Base-by-base conservation (phyloP, 2,888 invertebrate species). In the Polylopha cassiicola region DNA sequence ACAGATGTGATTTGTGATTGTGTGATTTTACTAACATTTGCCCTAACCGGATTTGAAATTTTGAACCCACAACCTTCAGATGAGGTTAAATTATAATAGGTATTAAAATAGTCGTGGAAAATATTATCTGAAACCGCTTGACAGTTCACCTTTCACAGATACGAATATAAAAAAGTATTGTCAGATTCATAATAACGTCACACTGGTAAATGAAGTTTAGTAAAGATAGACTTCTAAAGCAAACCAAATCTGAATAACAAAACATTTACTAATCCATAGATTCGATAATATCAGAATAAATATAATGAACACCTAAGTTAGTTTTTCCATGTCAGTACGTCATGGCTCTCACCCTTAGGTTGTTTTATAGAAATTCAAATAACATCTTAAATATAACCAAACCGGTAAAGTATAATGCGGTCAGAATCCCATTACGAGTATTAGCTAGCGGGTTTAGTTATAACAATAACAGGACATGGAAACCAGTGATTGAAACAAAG, bases 261-360 rank as follows among this genome's bases (percentile, higher is more conserved):
- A 20, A 33, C 10, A 28, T 15, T 31, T 4, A 13, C n/a, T 3
- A 18, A 9, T 2, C 4, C 4, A 18, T n/a, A 13, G 11, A 20
- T n/a, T 20, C n/a, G 8, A 8, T 28, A 26, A 18, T 8, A 14
- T 11, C 11, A 4, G 15, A 17, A 14, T 34, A 7, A 17, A 10
- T 22, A 34, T 28, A 28, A 39, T 39, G 39, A 22, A 14, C 18
- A 11, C 18, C 10, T 39, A 18, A 39, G 10, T 28, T 34, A 29
- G 7, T 8, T 15, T 2, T 2, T n/a, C 17, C 5, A 20, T 4
- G 11, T 22, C 18, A 9, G 36, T 55, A 34, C 28, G 42, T 44
- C 49, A 84, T 84, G 84, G 72, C 84, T 53, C 58, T 76, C 33
- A 51, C 65, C n/a, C 64, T 62, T 55, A 76, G 73, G 58, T 51